Evolutionary conservation across 2,888 invertebrate species (phyloP).

Genomic region (Apodemia hepburni): DNA sequence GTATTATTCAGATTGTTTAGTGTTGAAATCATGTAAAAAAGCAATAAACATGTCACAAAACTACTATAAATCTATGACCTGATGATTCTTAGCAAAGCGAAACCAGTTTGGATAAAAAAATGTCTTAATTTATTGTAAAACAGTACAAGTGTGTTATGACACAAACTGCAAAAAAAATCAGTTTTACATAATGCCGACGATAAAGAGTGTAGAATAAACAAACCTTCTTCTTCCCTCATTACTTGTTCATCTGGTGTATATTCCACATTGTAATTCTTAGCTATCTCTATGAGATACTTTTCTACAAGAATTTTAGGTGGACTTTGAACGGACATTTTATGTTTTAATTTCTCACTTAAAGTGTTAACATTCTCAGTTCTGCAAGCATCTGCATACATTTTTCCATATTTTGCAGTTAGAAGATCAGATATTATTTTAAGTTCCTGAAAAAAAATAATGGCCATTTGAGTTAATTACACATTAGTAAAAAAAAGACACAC

Average conservation of each 20-base stretch:
- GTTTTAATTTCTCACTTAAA: slow-evolving; percentile 94
- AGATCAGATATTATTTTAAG: slow-evolving; percentile 92
- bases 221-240: slow-evolving; percentile 87
- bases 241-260: slow-evolving; percentile 97
- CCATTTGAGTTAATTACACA: too few species aligned
- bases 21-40: too few species aligned
- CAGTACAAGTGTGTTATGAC: too few species aligned
- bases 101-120: too few species aligned
- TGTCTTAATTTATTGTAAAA: too few species aligned
- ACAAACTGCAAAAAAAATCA: too few species aligned
- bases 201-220: too few species aligned
- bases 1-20: too few species aligned
- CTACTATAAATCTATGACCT: too few species aligned
- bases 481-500: too few species aligned
- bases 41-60: neutral
- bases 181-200: too few species aligned
- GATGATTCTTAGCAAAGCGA: too few species aligned
- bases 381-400: slow-evolving; percentile 94
- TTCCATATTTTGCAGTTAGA: slow-evolving; percentile 95
- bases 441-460: slow-evolving; percentile 61
- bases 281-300: slow-evolving; percentile 96
- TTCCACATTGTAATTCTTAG: slow-evolving; percentile 95
- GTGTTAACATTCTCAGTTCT: slow-evolving; percentile 89
- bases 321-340: slow-evolving; percentile 95
- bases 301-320: slow-evolving; percentile 98